Conservation (phyloP, 2,113 vertebrate species). For the Gasterosteus nipponicus region DNA sequence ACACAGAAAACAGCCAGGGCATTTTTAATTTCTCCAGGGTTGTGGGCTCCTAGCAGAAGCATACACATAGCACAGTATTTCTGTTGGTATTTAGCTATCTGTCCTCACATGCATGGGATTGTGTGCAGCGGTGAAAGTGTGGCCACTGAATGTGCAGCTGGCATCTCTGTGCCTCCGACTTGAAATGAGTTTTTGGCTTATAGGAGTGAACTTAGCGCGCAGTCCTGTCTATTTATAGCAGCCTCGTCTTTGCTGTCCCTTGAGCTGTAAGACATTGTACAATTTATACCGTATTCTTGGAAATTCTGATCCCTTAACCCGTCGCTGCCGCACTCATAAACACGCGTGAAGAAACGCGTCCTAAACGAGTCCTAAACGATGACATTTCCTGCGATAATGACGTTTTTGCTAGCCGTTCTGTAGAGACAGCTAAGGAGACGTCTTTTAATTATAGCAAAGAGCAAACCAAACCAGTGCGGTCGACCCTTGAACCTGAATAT, state of each 20-base stretch:
- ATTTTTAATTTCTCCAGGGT: constrained; percentile 53
- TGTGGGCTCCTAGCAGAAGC: constrained; percentile 12
- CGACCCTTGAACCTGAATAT: constrained; percentile 18
- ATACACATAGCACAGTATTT: constrained; percentile 15
- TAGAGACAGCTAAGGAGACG: constrained; percentile 18
- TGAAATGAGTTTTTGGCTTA: constrained; percentile 69
- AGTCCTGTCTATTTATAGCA: constrained; percentile 71
- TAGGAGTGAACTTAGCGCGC: constrained; percentile 55
- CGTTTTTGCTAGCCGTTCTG: constrained; percentile 16
- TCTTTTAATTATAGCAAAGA: constrained; percentile 61
- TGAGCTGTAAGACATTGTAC: constrained; percentile 36
- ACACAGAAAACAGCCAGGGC: constrained; percentile 30
- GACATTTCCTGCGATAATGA: constrained; percentile 32
- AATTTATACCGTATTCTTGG: constrained; percentile 22
- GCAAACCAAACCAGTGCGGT: constrained; percentile 26
- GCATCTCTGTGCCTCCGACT: constrained; percentile 62
- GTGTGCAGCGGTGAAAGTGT: constrained; percentile 22
- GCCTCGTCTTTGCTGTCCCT: constrained; percentile 48
- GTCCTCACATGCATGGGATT: constrained; percentile 21
- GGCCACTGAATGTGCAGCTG: constrained; percentile 45
- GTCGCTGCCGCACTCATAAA: constrained; percentile 20
- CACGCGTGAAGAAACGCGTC: constrained; percentile 31
- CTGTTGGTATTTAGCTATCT: background rate
- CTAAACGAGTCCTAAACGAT: constrained; percentile 18
- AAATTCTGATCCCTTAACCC: constrained; percentile 40